phyloP scores from a whole-genome alignment of 2,797 vertebrate genomes.

The Rhodeus uyekii region DNA sequence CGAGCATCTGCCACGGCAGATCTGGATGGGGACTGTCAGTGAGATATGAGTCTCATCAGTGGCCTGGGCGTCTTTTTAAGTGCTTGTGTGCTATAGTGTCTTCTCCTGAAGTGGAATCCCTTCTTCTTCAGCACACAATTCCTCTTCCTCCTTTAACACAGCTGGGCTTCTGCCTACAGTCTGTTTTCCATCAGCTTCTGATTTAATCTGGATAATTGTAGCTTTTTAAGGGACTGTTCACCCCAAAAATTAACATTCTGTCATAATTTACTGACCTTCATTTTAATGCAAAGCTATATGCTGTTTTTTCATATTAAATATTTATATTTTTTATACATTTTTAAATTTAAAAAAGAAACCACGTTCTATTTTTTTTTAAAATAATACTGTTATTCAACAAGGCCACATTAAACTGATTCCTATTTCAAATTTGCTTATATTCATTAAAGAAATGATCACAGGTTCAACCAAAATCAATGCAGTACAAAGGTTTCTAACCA shows the following conservation, averaged over 20 bases:
- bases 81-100: not conserved
- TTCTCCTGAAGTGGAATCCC: slow-evolving; percentile 27
- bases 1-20: slow-evolving; percentile 7
- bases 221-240: slow-evolving; percentile 3
- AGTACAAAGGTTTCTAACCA: not conserved
- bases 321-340: not conserved
- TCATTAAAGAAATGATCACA: not conserved
- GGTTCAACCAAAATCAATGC: no score
- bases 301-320: not conserved
- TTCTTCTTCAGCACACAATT: not conserved
- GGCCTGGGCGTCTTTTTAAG: slow-evolving; percentile 22
- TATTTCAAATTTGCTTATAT: not conserved
- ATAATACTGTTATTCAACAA: not conserved
- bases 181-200: slow-evolving; percentile 14
- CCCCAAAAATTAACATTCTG: not conserved
- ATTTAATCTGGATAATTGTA: not conserved
- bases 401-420: not conserved
- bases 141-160: slow-evolving; percentile 5
- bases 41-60: slow-evolving; percentile 36
- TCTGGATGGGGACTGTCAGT: slow-evolving; percentile 25
- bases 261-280: not conserved
- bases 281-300: not conserved
- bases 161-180: not conserved
- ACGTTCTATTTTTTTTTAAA: not conserved
- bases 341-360: no score